Percentiles rank a stretch among this genome's conserved stretches.
phyloP scores from a whole-genome alignment of 2,113 vertebrate species.

The Corydoras sp. region DNA sequence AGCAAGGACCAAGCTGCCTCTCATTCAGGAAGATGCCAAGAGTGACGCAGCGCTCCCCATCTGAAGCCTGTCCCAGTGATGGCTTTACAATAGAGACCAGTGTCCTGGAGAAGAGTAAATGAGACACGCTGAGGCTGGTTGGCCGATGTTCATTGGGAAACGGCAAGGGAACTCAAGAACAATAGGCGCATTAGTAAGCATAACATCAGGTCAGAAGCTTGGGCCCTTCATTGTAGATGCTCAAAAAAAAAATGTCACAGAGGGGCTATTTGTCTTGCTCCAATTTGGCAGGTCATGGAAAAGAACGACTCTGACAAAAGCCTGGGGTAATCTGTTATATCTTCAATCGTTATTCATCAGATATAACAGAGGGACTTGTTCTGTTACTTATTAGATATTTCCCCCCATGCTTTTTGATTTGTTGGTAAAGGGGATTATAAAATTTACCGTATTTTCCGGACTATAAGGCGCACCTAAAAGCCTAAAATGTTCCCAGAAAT shows the following conservation, averaged over 20 bases:
- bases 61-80: conserved; percentile 20
- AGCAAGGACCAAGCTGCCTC: conserved; percentile 19
- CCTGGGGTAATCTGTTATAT: conserved; percentile 5
- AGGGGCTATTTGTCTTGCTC: conserved; percentile 24
- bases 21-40: conserved; percentile 39
- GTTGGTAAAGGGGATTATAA: too few relatives aligned
- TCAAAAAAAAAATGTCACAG: conserved; percentile 27
- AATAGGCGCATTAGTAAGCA: conserved; percentile 24
- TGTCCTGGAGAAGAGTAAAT: conserved; percentile 9
- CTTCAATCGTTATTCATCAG: too few relatives aligned
- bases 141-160: conserved; percentile 17
- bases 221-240: conserved; percentile 12
- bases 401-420: too few relatives aligned
- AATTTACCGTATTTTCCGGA: too few relatives aligned
- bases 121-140: conserved; percentile 2
- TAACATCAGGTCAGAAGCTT: conserved; percentile 39
- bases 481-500: too few relatives aligned
- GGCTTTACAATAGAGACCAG: conserved; percentile 28
- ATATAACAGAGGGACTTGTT: neutral
- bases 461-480: too few relatives aligned
- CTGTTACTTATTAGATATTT: neutral
- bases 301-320: conserved; percentile 1
- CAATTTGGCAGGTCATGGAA: conserved; percentile 5
- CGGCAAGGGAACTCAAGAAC: conserved; percentile 23
- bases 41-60: conserved; percentile 20